These are phyloP conservation scores for Acropora yongei DNA, from an alignment of 64 coral and sea anemone species.

Conservation along the genomic window DNA sequence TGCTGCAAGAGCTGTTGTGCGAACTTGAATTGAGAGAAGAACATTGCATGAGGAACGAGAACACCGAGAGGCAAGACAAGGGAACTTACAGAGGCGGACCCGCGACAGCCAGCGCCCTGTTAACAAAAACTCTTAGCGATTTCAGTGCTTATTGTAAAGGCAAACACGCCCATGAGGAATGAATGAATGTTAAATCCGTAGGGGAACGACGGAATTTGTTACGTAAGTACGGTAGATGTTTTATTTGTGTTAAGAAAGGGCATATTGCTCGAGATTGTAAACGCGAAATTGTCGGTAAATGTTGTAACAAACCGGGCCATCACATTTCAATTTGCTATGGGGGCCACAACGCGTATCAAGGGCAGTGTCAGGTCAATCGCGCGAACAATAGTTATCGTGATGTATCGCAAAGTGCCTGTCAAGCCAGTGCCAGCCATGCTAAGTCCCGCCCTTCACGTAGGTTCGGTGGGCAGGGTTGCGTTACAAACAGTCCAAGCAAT, in stretches of 20 bases:
- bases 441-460: not conserved
- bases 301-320: not conserved
- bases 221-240: conserved; percentile 34
- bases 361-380: not conserved
- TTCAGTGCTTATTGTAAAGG: conserved; percentile 28
- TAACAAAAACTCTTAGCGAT: not conserved
- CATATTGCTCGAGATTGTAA: conserved; percentile 56
- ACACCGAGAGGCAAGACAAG: not conserved
- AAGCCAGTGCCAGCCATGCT: not conserved
- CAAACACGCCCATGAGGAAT: conserved; percentile 20
- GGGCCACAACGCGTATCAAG: not conserved
- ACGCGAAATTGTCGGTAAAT: not conserved
- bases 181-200: conserved; percentile 20
- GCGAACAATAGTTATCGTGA: conserved; percentile 12
- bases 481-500: not conserved
- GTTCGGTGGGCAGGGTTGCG: not conserved
- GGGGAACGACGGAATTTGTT: not conserved
- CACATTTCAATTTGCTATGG: conserved; percentile 15
- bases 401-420: not conserved
- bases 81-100: not conserved
- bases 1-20: conserved; percentile 28
- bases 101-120: not conserved
- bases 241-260: conserved; percentile 27
- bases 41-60: not conserved
- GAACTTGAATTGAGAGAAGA: conserved; percentile 59